Conservation (phyloP, 2,797 vertebrate genomes). For the Hafferia zeledoni region DNA sequence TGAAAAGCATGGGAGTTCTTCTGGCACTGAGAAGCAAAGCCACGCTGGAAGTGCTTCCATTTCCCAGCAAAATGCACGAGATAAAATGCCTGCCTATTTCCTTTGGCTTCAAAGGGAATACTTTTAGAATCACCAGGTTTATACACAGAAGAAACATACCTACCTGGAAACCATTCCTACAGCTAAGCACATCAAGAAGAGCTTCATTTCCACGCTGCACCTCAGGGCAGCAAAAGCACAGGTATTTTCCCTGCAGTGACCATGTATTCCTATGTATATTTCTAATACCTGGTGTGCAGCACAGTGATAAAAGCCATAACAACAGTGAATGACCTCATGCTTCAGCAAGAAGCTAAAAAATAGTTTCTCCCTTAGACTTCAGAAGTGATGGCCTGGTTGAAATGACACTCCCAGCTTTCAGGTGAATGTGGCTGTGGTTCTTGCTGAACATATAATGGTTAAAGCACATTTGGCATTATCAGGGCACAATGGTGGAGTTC, state of each 20-base stretch:
- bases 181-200: not conserved
- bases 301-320: fast-evolving
- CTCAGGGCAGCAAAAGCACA: not conserved
- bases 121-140: not conserved
- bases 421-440: not conserved
- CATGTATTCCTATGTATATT: not conserved
- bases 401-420: not conserved
- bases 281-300: not conserved
- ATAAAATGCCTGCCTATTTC: not conserved
- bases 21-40: fast-evolving
- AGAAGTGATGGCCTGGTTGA: not conserved
- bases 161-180: not conserved
- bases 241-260: not conserved
- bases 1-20: fast-evolving
- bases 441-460: not conserved
- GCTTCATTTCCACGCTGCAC: not conserved
- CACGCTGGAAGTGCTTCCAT: fast-evolving
- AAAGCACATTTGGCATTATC: fast-evolving
- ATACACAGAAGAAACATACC: not conserved
- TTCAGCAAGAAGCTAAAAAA: not conserved
- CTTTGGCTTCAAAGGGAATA: not conserved
- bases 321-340: too few relatives aligned
- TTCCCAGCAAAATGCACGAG: fast-evolving
- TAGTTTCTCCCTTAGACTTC: not conserved
- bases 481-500: not conserved